Base-by-base conservation (phyloP, 2,113 vertebrate genomes). In the Elephantulus edwardii region DNA sequence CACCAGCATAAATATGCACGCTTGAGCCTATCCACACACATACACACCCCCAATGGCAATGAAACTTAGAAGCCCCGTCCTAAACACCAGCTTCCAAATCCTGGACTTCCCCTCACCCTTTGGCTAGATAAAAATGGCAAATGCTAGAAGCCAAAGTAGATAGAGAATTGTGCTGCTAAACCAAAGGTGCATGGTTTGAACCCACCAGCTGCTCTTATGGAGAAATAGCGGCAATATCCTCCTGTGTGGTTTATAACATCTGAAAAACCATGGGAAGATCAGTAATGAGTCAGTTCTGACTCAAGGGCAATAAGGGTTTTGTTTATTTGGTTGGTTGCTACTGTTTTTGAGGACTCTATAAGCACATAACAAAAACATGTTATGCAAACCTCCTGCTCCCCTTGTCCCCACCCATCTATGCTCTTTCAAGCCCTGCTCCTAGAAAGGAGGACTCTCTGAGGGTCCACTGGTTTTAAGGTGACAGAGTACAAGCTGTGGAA, bases 381-480 rank as follows among this genome's bases (percentile, higher is more conserved):
- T 40, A 92, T 42, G 54, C 42, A 92, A 60, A 40, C 46, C 35
- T 91, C 28, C 50, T 46, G 89, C 26, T 33, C 68, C 68, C 38
- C 24, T 40, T n/a, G 8, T 44, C 5, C 13, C 54, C 19, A 11
- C 68, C 54, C 80, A 52, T 54, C 77, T 87, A 40, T 70, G 20
- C 33, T 35, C 16, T n/a, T 26, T 24, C 8, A 76, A 42, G 68
- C 22, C 22, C 40, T 64, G 7, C 72, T 46, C 86, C 24, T 42
- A 40, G 48, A 86, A 89, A 92, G 28, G 26, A 91, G 24, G 38
- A 44, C 77, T 62, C 88, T n/a, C 82, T 87, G 40, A 60, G 68
- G n/a, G 30, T 68, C 14, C 2, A 5, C 12, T 60, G 44, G 33
- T 76, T 89, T 90, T 71, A 70, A 78, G 48, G n/a, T 42, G 77